A percentile compares a stretch with the other conserved stretches of the same genome.
These are phyloP conservation scores for Siniperca undulata DNA, from an alignment of 2,797 vertebrate species.

Conservation along the genomic window DNA sequence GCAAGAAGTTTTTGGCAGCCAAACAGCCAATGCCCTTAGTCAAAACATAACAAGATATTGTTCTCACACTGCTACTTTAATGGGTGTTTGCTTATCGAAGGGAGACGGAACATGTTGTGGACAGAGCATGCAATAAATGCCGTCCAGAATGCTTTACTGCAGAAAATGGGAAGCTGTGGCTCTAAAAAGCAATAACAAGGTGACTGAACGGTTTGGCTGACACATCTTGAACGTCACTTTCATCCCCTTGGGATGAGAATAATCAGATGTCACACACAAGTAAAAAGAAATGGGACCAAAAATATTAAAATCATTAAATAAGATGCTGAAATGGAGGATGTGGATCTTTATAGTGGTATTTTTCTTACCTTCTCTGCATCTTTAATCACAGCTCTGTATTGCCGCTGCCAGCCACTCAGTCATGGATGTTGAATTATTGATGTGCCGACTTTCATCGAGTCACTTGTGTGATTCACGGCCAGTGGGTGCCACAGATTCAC, in stretches of 20 bases:
- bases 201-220: constrained; percentile 29
- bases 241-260: constrained; percentile 17
- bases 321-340: constrained; percentile 10
- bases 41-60: constrained; percentile 57
- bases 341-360: constrained; percentile 17
- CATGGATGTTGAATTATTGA: constrained; percentile 70
- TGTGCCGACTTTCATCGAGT: constrained; percentile 52
- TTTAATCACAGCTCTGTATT: constrained; percentile 55
- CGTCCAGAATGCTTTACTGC: constrained; percentile 26
- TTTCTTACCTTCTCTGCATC: background rate
- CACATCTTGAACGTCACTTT: constrained; percentile 41
- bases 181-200: constrained; percentile 50
- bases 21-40: constrained; percentile 22
- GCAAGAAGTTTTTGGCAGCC: constrained; percentile 26
- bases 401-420: constrained; percentile 49
- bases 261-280: background rate
- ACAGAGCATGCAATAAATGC: constrained; percentile 29
- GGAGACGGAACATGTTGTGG: constrained; percentile 31
- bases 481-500: constrained; percentile 58
- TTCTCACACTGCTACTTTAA: constrained; percentile 41
- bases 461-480: constrained; percentile 52
- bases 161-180: constrained; percentile 19
- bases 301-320: constrained; percentile 4
- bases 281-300: background rate
- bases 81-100: constrained; percentile 57